phyloP scores from a whole-genome alignment of 1,140 invertebrate species.

The Zaprionus africanus region DNA sequence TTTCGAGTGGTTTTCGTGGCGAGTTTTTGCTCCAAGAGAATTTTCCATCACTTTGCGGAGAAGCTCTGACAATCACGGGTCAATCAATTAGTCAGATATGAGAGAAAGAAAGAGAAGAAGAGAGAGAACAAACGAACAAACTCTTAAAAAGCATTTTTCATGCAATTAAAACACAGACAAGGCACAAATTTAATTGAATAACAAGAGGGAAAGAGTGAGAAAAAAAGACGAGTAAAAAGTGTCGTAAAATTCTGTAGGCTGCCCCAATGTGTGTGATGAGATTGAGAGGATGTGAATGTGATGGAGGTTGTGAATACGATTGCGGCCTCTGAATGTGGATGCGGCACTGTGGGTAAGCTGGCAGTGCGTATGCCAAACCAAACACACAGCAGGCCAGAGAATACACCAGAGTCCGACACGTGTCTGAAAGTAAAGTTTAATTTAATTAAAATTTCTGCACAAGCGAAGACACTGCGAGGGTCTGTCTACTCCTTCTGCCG shows the following conservation, averaged over 20 bases:
- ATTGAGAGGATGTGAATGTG: slow-evolving; percentile 27
- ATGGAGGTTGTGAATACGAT: slow-evolving; percentile 15
- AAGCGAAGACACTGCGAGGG: slow-evolving; percentile 23
- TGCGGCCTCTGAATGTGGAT: slow-evolving; percentile 6
- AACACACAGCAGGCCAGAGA: slow-evolving; percentile 13
- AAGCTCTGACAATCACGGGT: slow-evolving; percentile 15
- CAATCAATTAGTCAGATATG: slow-evolving; percentile 36
- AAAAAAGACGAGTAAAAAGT: slow-evolving; percentile 47
- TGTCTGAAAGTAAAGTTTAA: slow-evolving; percentile 80
- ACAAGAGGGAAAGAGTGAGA: slow-evolving; percentile 35
- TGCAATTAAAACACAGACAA: slow-evolving; percentile 68
- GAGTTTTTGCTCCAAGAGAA: background rate
- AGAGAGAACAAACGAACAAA: slow-evolving; percentile 32
- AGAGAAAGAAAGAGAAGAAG: background rate
- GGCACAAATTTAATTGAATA: slow-evolving; percentile 74
- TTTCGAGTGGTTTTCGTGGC: slow-evolving; percentile 11
- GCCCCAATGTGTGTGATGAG: slow-evolving; percentile 33
- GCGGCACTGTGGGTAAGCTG: background rate
- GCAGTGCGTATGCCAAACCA: slow-evolving; percentile 26
- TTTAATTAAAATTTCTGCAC: slow-evolving; percentile 80
- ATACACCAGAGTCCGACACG: slow-evolving; percentile 60
- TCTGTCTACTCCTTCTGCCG: background rate
- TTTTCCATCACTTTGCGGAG: slow-evolving; percentile 22
- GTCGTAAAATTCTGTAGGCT: slow-evolving; percentile 62
- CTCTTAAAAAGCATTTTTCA: slow-evolving; percentile 59